Evolutionary conservation across 2,113 vertebrate species (phyloP), one percentile per base, ranked within the genome.

Genomic region (Thalassoma bifasciatum): DNA sequence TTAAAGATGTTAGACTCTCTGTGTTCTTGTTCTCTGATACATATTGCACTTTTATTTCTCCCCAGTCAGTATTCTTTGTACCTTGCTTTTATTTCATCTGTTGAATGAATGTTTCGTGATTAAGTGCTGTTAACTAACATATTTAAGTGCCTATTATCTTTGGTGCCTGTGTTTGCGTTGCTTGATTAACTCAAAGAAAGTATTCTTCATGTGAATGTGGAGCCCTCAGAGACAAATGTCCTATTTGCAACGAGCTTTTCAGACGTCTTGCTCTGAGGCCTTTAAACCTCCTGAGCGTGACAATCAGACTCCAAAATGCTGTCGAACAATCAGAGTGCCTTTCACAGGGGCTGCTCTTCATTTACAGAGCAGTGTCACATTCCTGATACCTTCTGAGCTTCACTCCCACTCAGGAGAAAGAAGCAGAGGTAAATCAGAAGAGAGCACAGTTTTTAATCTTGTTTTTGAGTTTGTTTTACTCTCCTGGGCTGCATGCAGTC

Each of bases 311-410:
- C 60, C 14, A 70, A 66, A 85, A 69, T 65, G 79, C 75, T 60
- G 67, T 70, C 49, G 46, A 69, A 79, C 47, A 54, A 36, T 63
- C 38, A 21, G 37, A 22, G 73, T 79, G 81, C 57, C 75, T 82
- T 72, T 79, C 44, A 69, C 79, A 3, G 56, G 0, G 49, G 44
- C 68, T 60, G 84, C 71, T 67, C 19, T 52, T 74, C 61, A 79
- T 84, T 90, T 69, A 73, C 83, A 82, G 72, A n/a, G 0, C 2
- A 14, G 81, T 77, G 88, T 81, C 60, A 81, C 79, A 84, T 87
- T 80, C 85, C 66, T 80, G 49, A 65, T 62, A 36, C 9, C 3
- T 66, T 59, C 58, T 58, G 71, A 30, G 26, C 66, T 6, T 37
- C 21, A 9, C 63, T 72, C 62, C 12, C 46, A 16, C 23, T 65